A percentile compares a stretch with the other conserved stretches of the same genome.
These are phyloP conservation scores for Corythaeola cristata DNA, from an alignment of 2,113 vertebrate species.

Conservation along the genomic window DNA sequence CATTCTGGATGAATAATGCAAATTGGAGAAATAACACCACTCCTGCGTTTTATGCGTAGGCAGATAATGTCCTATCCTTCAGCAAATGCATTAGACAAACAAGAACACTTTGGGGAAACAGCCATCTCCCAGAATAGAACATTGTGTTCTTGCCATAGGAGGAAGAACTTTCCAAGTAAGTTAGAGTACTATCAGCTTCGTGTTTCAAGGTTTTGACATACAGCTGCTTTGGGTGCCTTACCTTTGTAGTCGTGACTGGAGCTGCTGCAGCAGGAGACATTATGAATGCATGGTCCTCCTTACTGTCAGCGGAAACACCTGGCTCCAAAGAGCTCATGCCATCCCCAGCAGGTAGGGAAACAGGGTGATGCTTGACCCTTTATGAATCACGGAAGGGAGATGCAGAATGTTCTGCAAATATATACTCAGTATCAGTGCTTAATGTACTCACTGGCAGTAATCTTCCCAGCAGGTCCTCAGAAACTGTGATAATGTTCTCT, in stretches of 20 bases:
- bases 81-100: conserved; percentile 44
- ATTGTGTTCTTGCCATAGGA: not conserved
- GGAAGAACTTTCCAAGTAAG: not conserved
- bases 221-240: not conserved
- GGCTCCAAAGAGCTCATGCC: not conserved
- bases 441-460: not conserved
- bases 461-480: not conserved
- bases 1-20: conserved; percentile 41
- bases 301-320: not conserved
- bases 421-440: fast-evolving
- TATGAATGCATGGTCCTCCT: not conserved
- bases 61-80: conserved; percentile 25
- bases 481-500: not conserved
- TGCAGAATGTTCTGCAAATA: not conserved
- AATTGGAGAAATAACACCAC: not conserved
- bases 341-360: not conserved
- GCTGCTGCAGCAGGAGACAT: not conserved
- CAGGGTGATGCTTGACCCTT: not conserved
- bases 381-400: not conserved
- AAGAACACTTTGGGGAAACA: not conserved
- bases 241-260: not conserved
- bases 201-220: not conserved
- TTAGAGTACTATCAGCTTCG: not conserved
- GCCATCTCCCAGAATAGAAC: conserved; percentile 46
- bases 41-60: not conserved